Conservation (phyloP, 2,888 invertebrate genomes). For the Diachrysia chrysitis region DNA sequence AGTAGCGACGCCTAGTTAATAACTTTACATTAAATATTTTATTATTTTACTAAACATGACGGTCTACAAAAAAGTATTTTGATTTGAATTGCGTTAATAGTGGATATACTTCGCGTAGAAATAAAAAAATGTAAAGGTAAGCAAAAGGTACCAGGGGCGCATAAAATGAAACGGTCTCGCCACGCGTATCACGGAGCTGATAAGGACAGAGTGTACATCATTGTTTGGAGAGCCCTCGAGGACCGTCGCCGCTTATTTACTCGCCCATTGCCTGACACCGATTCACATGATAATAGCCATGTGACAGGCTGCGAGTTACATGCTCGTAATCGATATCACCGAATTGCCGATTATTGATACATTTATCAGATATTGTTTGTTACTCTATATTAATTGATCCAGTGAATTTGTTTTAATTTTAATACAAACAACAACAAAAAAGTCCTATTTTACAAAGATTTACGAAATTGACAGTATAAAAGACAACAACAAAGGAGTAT, state of each 20-base stretch:
- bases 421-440: too few relatives aligned
- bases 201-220: slow-evolving; percentile 55
- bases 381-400: too few relatives aligned
- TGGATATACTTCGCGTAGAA: too few relatives aligned
- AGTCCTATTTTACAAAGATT: too few relatives aligned
- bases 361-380: background rate
- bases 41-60: too few relatives aligned
- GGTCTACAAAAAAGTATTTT: too few relatives aligned
- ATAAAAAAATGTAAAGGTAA: background rate
- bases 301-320: background rate
- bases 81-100: too few relatives aligned
- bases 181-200: slow-evolving; percentile 47
- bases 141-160: slow-evolving; percentile 38
- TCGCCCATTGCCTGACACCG: slow-evolving; percentile 50
- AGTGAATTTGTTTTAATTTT: too few relatives aligned
- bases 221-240: slow-evolving; percentile 58
- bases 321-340: background rate
- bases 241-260: slow-evolving; percentile 45
- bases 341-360: background rate
- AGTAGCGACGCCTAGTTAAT: too few relatives aligned
- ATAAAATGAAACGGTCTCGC: slow-evolving; percentile 34
- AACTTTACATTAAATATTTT: too few relatives aligned
- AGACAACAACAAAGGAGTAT: too few relatives aligned
- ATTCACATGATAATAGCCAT: slow-evolving; percentile 40
- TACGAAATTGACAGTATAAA: too few relatives aligned